These are phyloP conservation scores for Gymnoscopelus braueri DNA, from an alignment of 2,797 vertebrate species.

Conservation along the genomic window DNA sequence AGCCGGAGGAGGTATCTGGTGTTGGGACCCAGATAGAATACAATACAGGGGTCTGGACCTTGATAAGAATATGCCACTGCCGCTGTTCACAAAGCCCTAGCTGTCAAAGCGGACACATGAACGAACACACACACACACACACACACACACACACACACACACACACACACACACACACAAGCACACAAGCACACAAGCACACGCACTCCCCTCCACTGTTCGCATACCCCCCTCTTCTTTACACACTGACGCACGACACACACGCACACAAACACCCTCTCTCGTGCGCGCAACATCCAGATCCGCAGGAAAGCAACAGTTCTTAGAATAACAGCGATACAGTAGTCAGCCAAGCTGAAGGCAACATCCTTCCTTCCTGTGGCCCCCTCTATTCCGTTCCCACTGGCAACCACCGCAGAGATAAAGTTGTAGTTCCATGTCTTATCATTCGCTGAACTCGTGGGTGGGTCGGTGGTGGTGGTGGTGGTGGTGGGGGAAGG, in stretches of 20 bases:
- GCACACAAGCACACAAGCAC: not conserved
- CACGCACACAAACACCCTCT: conserved; percentile 11
- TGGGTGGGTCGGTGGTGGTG: conserved; percentile 21
- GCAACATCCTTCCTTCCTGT: conserved; percentile 16
- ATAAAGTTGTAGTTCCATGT: conserved; percentile 28
- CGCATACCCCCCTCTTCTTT: too few relatives aligned
- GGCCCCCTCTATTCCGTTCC: not conserved
- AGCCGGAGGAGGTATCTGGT: conserved; percentile 32
- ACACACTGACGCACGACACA: conserved; percentile 1
- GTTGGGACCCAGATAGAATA: conserved; percentile 41
- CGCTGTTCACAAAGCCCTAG: conserved; percentile 8
- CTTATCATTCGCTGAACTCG: conserved; percentile 33
- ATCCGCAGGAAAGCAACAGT: conserved; percentile 26
- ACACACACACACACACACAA: conserved; percentile 4
- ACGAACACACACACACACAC: conserved; percentile 2
- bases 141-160: conserved; percentile 5
- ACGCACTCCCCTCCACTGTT: not conserved
- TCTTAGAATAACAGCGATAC: conserved; percentile 44
- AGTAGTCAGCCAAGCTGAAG: conserved; percentile 42
- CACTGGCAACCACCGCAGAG: conserved; percentile 42
- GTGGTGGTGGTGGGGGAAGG: not conserved
- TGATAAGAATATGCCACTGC: conserved; percentile 12
- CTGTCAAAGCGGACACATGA: conserved; percentile 4
- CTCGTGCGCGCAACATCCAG: conserved; percentile 8
- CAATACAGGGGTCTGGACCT: not conserved